Evolutionary conservation across 2,113 vertebrate species (phyloP).

Genomic region (Pimephales promelas): DNA sequence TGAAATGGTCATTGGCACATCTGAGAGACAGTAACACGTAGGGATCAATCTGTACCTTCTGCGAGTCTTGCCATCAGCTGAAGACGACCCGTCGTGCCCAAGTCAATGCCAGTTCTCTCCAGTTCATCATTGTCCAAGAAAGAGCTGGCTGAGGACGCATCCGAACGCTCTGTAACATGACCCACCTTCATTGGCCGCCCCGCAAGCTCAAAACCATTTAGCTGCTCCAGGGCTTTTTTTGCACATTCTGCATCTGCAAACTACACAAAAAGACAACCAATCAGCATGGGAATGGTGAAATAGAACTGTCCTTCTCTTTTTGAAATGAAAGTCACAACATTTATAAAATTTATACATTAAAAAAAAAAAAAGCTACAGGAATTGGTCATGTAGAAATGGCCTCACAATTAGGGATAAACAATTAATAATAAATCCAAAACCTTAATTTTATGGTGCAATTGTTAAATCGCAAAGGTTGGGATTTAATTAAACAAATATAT

Average conservation of each 20-base stretch:
- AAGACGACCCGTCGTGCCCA: conserved; percentile 95
- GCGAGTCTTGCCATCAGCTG: conserved; percentile 97
- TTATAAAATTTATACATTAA: no score
- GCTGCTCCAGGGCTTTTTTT: conserved; percentile 97
- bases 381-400: neutral
- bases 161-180: conserved; percentile 95
- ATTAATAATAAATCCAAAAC: neutral
- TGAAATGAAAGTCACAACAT: neutral
- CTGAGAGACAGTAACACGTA: neutral
- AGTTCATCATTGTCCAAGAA: conserved; percentile 97
- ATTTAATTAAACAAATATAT: no score
- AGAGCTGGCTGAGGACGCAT: conserved; percentile 94
- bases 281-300: conserved; percentile 1
- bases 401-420: neutral
- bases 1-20: neutral
- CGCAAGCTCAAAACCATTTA: conserved; percentile 96
- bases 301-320: neutral
- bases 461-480: no score
- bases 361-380: no score
- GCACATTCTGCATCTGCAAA: conserved; percentile 99
- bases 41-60: conserved; percentile 79
- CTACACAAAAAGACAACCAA: conserved; percentile 65
- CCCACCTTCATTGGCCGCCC: conserved; percentile 98
- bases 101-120: conserved; percentile 96
- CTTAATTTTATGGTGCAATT: neutral